A percentile compares a stretch with the other conserved stretches of the same genome.
Evolutionary conservation across 2,113 vertebrate genomes (phyloP).

Genomic region (Mus musculus): DNA sequence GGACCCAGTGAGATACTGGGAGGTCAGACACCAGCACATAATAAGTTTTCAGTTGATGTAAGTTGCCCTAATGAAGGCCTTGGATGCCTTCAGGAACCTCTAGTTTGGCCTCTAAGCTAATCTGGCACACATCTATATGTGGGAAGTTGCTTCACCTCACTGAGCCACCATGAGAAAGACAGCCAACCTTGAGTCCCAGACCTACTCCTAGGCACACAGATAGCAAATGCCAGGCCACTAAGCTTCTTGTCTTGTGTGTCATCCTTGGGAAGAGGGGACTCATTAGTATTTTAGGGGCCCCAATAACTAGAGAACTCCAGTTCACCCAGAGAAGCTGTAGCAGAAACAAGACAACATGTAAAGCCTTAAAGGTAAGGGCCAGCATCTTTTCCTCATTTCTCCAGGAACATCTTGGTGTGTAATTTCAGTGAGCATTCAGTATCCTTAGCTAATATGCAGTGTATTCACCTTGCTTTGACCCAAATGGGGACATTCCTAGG

Average conservation of each 20-base stretch:
- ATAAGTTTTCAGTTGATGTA: background rate
- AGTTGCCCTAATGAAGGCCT: background rate
- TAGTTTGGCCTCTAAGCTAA: background rate
- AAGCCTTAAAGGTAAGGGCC: background rate
- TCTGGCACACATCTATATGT: background rate
- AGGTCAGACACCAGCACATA: background rate
- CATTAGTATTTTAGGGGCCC: background rate
- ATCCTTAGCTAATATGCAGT: background rate
- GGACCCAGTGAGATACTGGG: background rate
- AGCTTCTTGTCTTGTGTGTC: background rate
- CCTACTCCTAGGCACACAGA: background rate
- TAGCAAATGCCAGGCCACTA: background rate
- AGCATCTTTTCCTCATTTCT: background rate
- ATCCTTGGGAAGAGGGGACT: background rate
- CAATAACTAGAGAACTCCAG: background rate
- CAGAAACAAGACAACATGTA: background rate
- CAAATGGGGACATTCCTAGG: background rate
- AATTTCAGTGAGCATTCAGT: too few species aligned
- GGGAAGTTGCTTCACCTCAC: background rate
- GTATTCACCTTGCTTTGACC: too few species aligned
- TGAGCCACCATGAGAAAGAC: background rate
- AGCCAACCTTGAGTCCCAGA: background rate
- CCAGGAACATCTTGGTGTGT: rapidly evolving
- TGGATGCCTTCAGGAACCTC: background rate
- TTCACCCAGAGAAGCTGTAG: background rate